Evolutionary conservation across 2,888 invertebrate genomes (phyloP).

Genomic region (Synergus japonicus): DNA sequence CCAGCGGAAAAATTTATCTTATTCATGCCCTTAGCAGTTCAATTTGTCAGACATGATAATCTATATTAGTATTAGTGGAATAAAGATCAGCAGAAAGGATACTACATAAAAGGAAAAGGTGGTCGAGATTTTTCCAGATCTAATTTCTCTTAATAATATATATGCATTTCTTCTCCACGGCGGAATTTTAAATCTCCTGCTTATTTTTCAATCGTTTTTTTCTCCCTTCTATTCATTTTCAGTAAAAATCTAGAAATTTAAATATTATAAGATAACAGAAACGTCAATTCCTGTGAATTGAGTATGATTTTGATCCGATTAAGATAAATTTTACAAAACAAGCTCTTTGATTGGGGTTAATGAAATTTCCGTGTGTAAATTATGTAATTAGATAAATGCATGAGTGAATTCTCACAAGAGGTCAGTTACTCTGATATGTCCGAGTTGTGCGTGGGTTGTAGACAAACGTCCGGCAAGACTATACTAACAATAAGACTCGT

Average conservation of each 20-base stretch:
- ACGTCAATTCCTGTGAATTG: not conserved
- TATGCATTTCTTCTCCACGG: no score
- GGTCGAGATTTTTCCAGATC: not conserved
- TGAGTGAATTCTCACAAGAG: conserved; percentile 19
- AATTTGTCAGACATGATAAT: not conserved
- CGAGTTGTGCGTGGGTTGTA: conserved; percentile 10
- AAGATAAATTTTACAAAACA: not conserved
- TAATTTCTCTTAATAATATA: no score
- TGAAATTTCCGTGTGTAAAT: conserved; percentile 2
- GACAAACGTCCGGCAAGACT: conserved; percentile 16
- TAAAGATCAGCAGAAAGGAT: not conserved
- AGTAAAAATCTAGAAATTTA: no score
- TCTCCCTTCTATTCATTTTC: no score
- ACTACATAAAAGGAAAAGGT: not conserved
- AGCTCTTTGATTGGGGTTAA: not conserved
- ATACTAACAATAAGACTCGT: not conserved
- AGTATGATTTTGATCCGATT: not conserved
- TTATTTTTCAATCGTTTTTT: no score
- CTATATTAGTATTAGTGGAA: not conserved
- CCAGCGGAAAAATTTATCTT: not conserved
- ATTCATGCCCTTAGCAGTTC: not conserved
- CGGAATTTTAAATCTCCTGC: no score
- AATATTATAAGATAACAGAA: not conserved
- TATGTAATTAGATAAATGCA: conserved; percentile 12
- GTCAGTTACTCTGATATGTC: conserved; percentile 34